Conservation (phyloP, 2,888 invertebrate genomes). For the Drosophila limbata region DNA sequence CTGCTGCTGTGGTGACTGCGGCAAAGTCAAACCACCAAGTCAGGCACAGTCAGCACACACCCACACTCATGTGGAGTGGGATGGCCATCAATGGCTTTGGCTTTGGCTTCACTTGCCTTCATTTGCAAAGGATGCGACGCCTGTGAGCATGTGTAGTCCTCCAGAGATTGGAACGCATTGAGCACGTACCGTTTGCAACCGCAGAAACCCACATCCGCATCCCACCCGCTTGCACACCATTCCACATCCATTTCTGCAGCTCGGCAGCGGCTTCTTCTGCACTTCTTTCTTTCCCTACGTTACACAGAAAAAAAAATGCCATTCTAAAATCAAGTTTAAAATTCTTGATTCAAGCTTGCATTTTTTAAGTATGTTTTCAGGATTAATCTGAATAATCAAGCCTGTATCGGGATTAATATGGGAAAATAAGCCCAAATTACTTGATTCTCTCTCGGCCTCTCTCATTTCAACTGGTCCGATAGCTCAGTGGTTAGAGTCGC, state of each 20-base stretch:
- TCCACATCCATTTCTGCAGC: conserved; percentile 7
- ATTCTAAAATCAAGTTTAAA: too few species aligned
- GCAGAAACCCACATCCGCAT: conserved; percentile 39
- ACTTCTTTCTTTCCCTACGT: conserved; percentile 46
- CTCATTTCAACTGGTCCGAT: too few species aligned
- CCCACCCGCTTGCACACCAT: not conserved
- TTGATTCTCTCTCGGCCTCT: too few species aligned
- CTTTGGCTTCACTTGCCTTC: conserved; percentile 49
- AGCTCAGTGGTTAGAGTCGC: too few species aligned
- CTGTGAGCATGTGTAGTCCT: conserved; percentile 43
- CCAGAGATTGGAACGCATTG: conserved; percentile 77
- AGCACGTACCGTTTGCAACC: conserved; percentile 69
- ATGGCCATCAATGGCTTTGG: conserved; percentile 54
- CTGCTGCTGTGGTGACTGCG: conserved; percentile 49
- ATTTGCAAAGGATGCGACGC: conserved; percentile 45
- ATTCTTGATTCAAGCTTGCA: too few species aligned
- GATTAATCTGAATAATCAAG: too few species aligned
- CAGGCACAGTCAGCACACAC: conserved; percentile 50
- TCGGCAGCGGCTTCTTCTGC: conserved; percentile 20
- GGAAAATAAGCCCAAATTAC: too few species aligned
- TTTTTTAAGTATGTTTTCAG: too few species aligned
- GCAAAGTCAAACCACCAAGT: conserved; percentile 57
- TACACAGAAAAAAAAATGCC: too few species aligned
- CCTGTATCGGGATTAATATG: too few species aligned
- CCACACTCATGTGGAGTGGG: conserved; percentile 7